Evolutionary conservation across 2,888 invertebrate species (phyloP).

Genomic region (Nomada lathburiana): DNA sequence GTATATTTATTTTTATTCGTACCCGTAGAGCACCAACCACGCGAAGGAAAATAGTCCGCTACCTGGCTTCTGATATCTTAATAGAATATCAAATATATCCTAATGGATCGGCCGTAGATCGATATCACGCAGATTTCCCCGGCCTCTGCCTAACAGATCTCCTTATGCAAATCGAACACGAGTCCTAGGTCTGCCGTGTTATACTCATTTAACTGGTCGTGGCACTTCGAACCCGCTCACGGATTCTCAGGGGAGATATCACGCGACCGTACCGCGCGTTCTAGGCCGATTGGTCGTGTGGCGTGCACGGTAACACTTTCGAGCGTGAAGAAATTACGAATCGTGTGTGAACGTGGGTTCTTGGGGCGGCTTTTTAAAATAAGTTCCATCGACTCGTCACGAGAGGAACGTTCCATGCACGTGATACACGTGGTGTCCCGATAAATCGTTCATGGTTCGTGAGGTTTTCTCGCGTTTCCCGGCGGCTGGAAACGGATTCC

Average conservation of each 20-base stretch:
- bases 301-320: conserved; percentile 22
- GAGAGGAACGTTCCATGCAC: not conserved
- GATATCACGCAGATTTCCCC: conserved; percentile 46
- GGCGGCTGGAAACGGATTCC: not conserved
- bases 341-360: conserved; percentile 25
- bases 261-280: conserved; percentile 25
- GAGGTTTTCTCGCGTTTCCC: conserved; percentile 1
- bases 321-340: conserved; percentile 6
- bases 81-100: conserved; percentile 63
- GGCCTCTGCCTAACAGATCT: conserved; percentile 24
- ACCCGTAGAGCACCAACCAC: too few species aligned
- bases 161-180: conserved; percentile 53
- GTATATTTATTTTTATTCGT: not conserved
- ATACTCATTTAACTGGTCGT: conserved; percentile 49
- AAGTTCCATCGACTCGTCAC: conserved; percentile 2
- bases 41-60: too few species aligned
- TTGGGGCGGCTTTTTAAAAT: not conserved
- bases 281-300: conserved; percentile 10
- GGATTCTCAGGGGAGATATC: conserved; percentile 48
- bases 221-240: conserved; percentile 27
- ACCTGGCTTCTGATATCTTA: conserved; percentile 52
- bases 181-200: conserved; percentile 23
- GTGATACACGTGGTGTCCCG: not conserved
- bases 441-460: conserved; percentile 3
- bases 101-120: conserved; percentile 59